These are phyloP conservation scores for Drosophila prosaltans DNA, from an alignment of 1,140 invertebrate species.

Conservation along the genomic window DNA sequence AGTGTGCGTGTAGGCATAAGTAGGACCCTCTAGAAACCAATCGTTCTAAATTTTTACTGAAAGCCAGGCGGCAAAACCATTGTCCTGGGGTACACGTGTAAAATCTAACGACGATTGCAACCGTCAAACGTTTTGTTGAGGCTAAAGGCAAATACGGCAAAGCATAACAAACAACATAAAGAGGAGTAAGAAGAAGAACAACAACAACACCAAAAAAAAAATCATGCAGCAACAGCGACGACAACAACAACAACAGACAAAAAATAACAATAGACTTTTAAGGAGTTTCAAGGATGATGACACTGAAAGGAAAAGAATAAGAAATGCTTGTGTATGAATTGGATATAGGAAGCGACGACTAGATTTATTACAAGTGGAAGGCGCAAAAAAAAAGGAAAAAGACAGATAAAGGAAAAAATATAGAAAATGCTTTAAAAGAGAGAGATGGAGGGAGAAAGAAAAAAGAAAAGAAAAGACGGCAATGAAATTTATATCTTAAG, in stretches of 20 bases:
- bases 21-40: slow-evolving; percentile 19
- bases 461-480: background rate
- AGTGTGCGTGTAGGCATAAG: slow-evolving; percentile 3
- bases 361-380: slow-evolving; percentile 64
- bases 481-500: slow-evolving; percentile 58
- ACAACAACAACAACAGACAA: background rate
- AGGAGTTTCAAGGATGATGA: slow-evolving; percentile 75
- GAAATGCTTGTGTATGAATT: slow-evolving; percentile 7
- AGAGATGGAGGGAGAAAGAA: background rate
- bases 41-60: slow-evolving; percentile 44
- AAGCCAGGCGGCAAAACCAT: slow-evolving; percentile 31
- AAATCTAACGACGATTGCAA: slow-evolving; percentile 54
- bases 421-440: slow-evolving; percentile 39
- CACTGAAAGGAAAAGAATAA: slow-evolving; percentile 72
- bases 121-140: slow-evolving; percentile 70
- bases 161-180: slow-evolving; percentile 15
- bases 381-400: slow-evolving; percentile 31
- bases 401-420: slow-evolving; percentile 31
- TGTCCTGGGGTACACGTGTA: slow-evolving; percentile 62
- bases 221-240: slow-evolving; percentile 8
- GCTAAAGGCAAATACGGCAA: slow-evolving; percentile 47
- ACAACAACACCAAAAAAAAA: slow-evolving; percentile 49
- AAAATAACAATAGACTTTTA: slow-evolving; percentile 68
- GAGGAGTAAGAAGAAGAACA: slow-evolving; percentile 33
- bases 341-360: slow-evolving; percentile 32